Conservation (phyloP, 1,140 invertebrate genomes). For the Sinonovacula constricta region DNA sequence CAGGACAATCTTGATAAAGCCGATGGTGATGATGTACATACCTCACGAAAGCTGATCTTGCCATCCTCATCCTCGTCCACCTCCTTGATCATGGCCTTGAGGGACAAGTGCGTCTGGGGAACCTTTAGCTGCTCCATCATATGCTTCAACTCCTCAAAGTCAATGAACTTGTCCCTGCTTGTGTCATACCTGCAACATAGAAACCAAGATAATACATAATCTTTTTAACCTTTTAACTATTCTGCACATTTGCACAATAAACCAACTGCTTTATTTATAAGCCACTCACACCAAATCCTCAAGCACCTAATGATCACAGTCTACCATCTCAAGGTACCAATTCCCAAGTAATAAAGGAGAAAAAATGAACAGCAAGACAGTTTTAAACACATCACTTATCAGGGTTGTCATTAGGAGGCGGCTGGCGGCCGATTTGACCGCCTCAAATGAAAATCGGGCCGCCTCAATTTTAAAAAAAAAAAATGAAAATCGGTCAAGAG, state of each 20-base stretch:
- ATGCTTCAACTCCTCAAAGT: conserved; percentile 91
- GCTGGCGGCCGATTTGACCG: no score
- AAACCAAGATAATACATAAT: no score
- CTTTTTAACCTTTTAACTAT: no score
- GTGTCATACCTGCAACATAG: conserved; percentile 92
- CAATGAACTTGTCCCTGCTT: conserved; percentile 91
- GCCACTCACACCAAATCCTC: neutral
- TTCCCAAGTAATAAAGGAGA: no score
- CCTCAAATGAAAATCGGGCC: no score
- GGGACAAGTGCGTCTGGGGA: conserved; percentile 94
- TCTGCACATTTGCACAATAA: conserved; percentile 16
- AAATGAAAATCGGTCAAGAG: no score
- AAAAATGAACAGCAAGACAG: no score
- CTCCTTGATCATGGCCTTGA: conserved; percentile 93
- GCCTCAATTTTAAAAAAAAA: no score
- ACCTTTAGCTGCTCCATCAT: conserved; percentile 98
- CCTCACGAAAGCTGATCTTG: conserved; percentile 94
- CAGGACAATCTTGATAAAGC: no score
- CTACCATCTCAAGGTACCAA: no score
- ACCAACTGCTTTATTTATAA: neutral
- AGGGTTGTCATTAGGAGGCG: no score
- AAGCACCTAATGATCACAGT: neutral
- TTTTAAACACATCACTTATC: no score
- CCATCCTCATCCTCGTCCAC: conserved; percentile 94
- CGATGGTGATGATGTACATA: conserved; percentile 75